Evolutionary conservation across 2,797 vertebrate genomes (phyloP), one percentile per base, ranked within the genome.

Genomic region (Gouania willdenowi): DNA sequence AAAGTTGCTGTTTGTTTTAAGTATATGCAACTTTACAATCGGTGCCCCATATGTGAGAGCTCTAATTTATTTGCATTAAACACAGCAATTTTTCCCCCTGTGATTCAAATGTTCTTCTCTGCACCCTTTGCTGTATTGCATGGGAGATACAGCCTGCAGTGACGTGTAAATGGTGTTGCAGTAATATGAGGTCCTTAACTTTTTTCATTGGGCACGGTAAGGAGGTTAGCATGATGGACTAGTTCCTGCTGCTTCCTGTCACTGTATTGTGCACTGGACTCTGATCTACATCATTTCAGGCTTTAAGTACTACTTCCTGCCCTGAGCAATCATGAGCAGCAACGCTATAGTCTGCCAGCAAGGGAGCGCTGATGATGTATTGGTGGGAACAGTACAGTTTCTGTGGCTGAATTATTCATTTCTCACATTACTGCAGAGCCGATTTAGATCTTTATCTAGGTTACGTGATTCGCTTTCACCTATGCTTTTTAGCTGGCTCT

Each of bases 391-490:
- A 66, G 57, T 48, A 45, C 51, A 26, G n/a, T 84, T 88, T 75
- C 53, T 63, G 55, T 49, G 44, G 1, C 53, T 89, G 73, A 88
- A 88, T 87, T 77, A 88, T 87, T 83, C 68, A 86, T 68, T 30
- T 32, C 38, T 37, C 63, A 53, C 66, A 63, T 80, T 75, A 71
- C 64, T 54, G 56, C 27, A 26, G 49, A 56, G 59, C 55, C 58
- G 62, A 81, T 71, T 79, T 71, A 70, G 62, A 54, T 66, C 37
- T 55, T 53, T 50, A 22, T 23, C 20, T 29, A 36, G 25, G 33
- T 41, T 33, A 37, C 60, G 60, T 49, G 35, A 52, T 46, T 75
- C 64, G 42, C 64, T 70, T 63, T 35, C 53, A 70, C 57, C 62
- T 67, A 42, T 58, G 20, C 62, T 65, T 51, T 59, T 32, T 4